Conservation (phyloP, 2,113 vertebrate species). For the Osmerus eperlanus region DNA sequence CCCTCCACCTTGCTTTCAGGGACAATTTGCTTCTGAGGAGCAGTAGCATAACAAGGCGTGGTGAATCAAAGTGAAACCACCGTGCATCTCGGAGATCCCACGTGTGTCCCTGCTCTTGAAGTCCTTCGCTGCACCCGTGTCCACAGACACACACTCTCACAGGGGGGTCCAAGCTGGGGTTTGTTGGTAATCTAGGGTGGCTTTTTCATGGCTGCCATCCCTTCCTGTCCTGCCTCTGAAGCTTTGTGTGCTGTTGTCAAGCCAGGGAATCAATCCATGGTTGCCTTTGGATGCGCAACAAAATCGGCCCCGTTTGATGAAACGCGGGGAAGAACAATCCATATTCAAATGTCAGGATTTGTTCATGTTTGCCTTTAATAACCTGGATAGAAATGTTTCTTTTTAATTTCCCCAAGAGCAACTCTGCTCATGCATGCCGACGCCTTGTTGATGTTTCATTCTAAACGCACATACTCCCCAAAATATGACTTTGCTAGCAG, state of each 20-base stretch:
- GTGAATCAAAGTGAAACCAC: constrained; percentile 36
- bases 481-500: constrained; percentile 48
- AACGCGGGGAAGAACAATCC: constrained; percentile 18
- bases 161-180: constrained; percentile 15
- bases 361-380: constrained; percentile 41
- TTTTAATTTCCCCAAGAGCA: constrained; percentile 52
- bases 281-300: constrained; percentile 35
- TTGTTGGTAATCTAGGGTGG: constrained; percentile 32
- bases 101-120: constrained; percentile 1
- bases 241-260: constrained; percentile 32
- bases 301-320: constrained; percentile 18
- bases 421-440: constrained; percentile 37
- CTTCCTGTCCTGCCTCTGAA: constrained; percentile 17
- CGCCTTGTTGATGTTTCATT: constrained; percentile 56
- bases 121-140: background rate
- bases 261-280: constrained; percentile 27
- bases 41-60: constrained; percentile 28
- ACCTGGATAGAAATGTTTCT: constrained; percentile 51
- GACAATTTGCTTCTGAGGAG: constrained; percentile 33
- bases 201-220: constrained; percentile 26
- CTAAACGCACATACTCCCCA: constrained; percentile 22
- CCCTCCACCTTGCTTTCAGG: constrained; percentile 31
- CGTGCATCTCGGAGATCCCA: constrained; percentile 22
- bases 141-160: background rate
- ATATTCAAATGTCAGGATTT: constrained; percentile 53